Evolutionary conservation across 2,797 vertebrate genomes (phyloP).

Genomic region (Enteromius fasciolatus): DNA sequence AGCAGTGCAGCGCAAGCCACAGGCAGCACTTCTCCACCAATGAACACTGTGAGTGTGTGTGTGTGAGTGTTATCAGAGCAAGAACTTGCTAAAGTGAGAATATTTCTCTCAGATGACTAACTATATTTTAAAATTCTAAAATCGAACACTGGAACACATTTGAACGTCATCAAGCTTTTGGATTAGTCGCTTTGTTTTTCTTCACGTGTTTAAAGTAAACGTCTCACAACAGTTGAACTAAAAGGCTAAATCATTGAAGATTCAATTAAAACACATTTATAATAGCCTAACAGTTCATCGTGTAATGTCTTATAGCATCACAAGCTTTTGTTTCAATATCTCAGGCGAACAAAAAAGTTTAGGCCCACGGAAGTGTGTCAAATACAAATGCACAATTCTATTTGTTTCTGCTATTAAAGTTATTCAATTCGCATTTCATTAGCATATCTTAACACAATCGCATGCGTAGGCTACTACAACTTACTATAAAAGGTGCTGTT

Average conservation of each 20-base stretch:
- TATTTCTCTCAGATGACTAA: conserved; percentile 47
- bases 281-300: not conserved
- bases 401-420: not conserved
- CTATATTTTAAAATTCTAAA: not conserved
- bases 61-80: conserved; percentile 74
- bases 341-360: not conserved
- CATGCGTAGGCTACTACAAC: not conserved
- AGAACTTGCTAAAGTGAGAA: conserved; percentile 79
- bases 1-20: conserved; percentile 64
- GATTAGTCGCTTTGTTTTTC: not conserved
- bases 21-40: conserved; percentile 79
- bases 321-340: not conserved
- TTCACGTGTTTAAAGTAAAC: not conserved
- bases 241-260: not conserved
- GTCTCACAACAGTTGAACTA: not conserved
- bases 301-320: not conserved
- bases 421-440: not conserved
- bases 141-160: not conserved
- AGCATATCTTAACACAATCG: not conserved
- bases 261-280: too few species aligned
- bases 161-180: not conserved
- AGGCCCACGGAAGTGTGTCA: not conserved
- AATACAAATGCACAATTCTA: not conserved
- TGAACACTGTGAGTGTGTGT: conserved; percentile 78
- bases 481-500: not conserved